Conservation (phyloP, 2,113 vertebrate species). For the Upupa epops region DNA sequence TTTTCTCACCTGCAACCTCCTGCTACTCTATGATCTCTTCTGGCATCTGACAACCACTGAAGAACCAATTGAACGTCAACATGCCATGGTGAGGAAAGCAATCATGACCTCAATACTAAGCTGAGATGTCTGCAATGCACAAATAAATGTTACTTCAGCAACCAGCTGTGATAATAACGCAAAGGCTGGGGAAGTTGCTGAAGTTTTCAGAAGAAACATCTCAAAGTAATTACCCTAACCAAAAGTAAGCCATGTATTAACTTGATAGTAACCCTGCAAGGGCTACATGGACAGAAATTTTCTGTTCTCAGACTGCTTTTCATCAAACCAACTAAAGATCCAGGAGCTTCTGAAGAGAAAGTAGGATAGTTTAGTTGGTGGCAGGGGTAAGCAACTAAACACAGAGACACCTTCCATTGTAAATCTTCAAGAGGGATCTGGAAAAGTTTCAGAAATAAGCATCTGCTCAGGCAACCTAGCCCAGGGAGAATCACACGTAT, state of each 20-base stretch:
- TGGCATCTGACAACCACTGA: not conserved
- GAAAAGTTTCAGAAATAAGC: not conserved
- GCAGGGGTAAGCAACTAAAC: not conserved
- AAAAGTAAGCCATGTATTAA: not conserved
- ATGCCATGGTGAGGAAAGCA: not conserved
- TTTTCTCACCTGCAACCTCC: not conserved
- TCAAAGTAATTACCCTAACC: not conserved
- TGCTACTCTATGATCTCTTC: not conserved
- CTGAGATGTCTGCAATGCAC: not conserved
- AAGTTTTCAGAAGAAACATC: not conserved
- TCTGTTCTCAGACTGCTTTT: not conserved
- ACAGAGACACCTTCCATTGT: not conserved
- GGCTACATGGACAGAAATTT: not conserved
- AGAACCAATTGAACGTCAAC: not conserved
- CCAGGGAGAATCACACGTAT: rapidly evolving
- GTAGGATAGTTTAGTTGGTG: not conserved
- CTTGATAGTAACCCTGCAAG: not conserved
- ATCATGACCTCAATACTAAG: not conserved
- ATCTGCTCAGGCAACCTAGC: not conserved
- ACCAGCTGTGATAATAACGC: not conserved
- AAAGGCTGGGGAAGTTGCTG: not conserved
- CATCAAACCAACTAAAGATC: not conserved
- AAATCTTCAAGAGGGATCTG: not conserved
- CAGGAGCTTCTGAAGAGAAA: not conserved
- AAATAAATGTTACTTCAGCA: not conserved